These are phyloP conservation scores for Crocodylus rhombifer DNA, from an alignment of 2,797 vertebrate genomes.

Conservation along the genomic window DNA sequence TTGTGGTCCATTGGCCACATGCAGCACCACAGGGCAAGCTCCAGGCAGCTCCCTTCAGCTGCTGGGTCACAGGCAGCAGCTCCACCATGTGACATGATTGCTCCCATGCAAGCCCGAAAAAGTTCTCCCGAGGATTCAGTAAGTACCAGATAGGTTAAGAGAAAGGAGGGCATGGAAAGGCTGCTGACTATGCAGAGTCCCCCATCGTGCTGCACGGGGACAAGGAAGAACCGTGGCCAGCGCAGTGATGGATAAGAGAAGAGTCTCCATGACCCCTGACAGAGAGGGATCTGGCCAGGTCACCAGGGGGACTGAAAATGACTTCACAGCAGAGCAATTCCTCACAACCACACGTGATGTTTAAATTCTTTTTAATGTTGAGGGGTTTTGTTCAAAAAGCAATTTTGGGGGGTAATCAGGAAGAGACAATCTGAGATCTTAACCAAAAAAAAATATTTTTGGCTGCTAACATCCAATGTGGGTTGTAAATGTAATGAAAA, in stretches of 20 bases:
- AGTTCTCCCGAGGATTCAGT: background rate
- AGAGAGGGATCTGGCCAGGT: too few species aligned
- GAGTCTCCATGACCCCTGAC: too few species aligned
- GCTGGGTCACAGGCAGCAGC: background rate
- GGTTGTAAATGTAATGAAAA: background rate
- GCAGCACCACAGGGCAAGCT: accelerated
- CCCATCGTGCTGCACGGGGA: background rate
- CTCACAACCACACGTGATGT: too few species aligned
- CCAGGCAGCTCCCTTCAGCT: background rate
- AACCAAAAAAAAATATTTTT: too few species aligned
- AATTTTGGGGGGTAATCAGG: too few species aligned
- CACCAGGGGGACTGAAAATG: too few species aligned
- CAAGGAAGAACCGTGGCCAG: background rate
- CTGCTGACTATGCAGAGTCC: background rate
- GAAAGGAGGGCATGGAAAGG: background rate
- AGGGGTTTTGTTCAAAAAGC: too few species aligned
- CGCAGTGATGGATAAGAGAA: background rate
- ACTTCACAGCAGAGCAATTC: too few species aligned
- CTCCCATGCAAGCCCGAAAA: background rate
- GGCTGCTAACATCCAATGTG: too few species aligned
- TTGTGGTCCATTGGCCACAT: background rate
- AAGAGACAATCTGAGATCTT: too few species aligned
- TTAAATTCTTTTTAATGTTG: too few species aligned
- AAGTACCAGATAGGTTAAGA: background rate
- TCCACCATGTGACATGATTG: background rate